Percentiles rank a stretch among this genome's conserved stretches.
These are phyloP conservation scores for Festucalex cinctus DNA, from an alignment of 2,113 vertebrate species.

Conservation along the genomic window DNA sequence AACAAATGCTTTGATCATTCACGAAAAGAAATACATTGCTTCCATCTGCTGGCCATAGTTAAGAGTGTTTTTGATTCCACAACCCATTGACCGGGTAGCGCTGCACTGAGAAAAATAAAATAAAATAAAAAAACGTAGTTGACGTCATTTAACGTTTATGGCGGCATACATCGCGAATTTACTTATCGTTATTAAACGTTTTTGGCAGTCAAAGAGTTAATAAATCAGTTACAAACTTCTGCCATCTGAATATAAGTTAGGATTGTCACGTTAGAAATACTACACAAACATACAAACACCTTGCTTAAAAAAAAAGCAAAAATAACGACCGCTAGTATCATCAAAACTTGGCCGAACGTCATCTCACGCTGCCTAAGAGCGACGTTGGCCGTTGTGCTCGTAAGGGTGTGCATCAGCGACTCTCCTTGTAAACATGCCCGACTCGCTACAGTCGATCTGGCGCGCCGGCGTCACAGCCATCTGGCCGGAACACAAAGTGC, in stretches of 20 bases:
- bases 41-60: no score
- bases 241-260: conserved; percentile 38
- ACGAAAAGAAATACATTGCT: no score
- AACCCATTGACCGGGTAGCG: no score
- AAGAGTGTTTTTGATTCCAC: no score
- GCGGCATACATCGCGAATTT: no score
- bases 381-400: conserved; percentile 60
- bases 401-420: conserved; percentile 44
- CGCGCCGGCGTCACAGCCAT: conserved; percentile 20
- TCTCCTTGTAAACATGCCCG: conserved; percentile 56
- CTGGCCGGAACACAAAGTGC: conserved; percentile 17
- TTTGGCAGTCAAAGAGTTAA: conserved; percentile 3
- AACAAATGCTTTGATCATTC: no score
- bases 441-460: conserved; percentile 32
- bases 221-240: conserved; percentile 55
- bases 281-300: conserved; percentile 63
- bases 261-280: conserved; percentile 57
- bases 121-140: no score
- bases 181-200: no score
- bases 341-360: conserved; percentile 28
- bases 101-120: no score
- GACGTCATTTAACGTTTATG: no score
- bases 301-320: conserved; percentile 45
- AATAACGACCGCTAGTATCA: conserved; percentile 6
- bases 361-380: conserved; percentile 9